Evolutionary conservation across 2,888 invertebrate genomes (phyloP), one percentile per base, ranked within the genome.

Genomic region (Coenonympha arcania): DNA sequence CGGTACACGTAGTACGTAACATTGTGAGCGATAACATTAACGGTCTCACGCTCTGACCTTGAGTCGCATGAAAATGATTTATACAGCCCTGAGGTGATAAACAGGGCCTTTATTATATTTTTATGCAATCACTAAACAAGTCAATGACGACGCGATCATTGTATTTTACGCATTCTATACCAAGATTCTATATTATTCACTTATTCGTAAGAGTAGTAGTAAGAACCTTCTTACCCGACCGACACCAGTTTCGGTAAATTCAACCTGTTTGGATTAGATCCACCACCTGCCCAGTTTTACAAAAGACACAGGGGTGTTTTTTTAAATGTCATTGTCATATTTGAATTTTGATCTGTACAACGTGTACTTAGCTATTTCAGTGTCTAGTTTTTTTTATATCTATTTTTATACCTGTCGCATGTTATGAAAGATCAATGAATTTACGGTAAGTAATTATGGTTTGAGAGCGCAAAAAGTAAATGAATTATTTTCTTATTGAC

Each of bases 11-110:
- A n/a, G 41, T 44, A 52, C 44, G 50, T 50, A 48, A 52, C 39
- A 24, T 0, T 20, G 15, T 24, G 19, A 47, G 43, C 46, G 54
- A 58, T 56, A 56, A 39, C 52, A 43, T 42, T 47, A n/a, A n/a
- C 50, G 50, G 50, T 56, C 58, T 50, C 57, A 58, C 58, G 56
- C 51, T 52, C 50, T 50, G 47, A 50, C 49, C 55, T 54, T 54
- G 52, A 31, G 20, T 46, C 19, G 43, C 22, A 51, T 24, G 18
- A 30, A 52, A 52, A 52, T 48, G 34, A 52, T 52, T 49, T 48
- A 34, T 34, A 44, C 16, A 44, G 37, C 47, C 37, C 3, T 19
- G 30, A 43, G 39, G 43, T 48, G 40, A 44, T 34, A 54, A 48
- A 19, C 36, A 19, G 24, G 20, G 26, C 31, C 13, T 19, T 28